Conservation (phyloP, 2,888 invertebrate genomes). For the Acronicta aceris region DNA sequence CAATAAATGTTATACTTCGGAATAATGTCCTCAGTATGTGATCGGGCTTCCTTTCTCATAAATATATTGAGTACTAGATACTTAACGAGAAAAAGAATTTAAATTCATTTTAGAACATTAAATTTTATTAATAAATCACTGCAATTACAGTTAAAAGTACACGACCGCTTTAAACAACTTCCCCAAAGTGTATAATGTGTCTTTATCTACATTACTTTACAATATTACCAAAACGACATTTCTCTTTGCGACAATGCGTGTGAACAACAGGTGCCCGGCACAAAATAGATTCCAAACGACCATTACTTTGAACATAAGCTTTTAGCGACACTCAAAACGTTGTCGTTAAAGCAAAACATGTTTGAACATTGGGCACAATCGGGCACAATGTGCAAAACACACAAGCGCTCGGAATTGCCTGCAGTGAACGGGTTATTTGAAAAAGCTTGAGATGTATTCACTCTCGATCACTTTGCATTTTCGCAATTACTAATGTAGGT, state of each 20-base stretch:
- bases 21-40: no score
- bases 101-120: neutral
- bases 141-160: slow-evolving; percentile 27
- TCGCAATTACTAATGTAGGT: slow-evolving; percentile 7
- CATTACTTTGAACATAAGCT: slow-evolving; percentile 38
- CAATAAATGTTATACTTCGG: no score
- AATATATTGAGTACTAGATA: no score
- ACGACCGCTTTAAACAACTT: slow-evolving; percentile 16
- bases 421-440: slow-evolving; percentile 27
- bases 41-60: no score
- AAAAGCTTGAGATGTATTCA: slow-evolving; percentile 15
- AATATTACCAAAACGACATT: slow-evolving; percentile 31
- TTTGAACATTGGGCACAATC: slow-evolving; percentile 19
- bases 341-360: slow-evolving; percentile 35
- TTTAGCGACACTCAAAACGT: slow-evolving; percentile 36
- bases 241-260: slow-evolving; percentile 40
- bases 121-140: slow-evolving; percentile 13
- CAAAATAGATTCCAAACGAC: slow-evolving; percentile 42
- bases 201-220: neutral
- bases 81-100: no score
- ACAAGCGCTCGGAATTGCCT: slow-evolving; percentile 6
- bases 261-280: slow-evolving; percentile 33
- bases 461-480: slow-evolving; percentile 13
- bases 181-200: slow-evolving; percentile 15
- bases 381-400: slow-evolving; percentile 16